Conservation (phyloP, 2,888 invertebrate species). For the Pterostichus niger region DNA sequence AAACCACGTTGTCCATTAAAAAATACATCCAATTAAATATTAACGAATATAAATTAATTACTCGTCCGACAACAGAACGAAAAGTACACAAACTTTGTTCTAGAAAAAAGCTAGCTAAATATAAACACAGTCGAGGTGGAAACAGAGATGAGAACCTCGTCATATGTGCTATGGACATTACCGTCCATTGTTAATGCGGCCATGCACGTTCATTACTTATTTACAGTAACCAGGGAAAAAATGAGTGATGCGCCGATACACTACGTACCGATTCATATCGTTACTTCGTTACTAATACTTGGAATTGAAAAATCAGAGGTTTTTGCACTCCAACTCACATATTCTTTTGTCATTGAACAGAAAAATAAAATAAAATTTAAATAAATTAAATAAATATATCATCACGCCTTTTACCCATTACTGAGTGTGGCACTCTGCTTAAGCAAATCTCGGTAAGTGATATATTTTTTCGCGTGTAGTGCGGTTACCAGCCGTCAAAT, state of each 20-base stretch:
- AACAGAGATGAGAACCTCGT: slow-evolving; percentile 3
- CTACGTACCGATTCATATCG: not conserved
- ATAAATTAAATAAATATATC: too few relatives aligned
- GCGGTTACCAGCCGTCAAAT: too few relatives aligned
- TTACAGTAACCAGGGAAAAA: not conserved
- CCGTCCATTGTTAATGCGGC: slow-evolving; percentile 6
- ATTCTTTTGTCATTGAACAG: too few relatives aligned
- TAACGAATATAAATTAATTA: not conserved
- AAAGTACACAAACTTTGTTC: slow-evolving; percentile 1
- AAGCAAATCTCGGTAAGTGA: too few relatives aligned
- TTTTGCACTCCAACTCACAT: too few relatives aligned
- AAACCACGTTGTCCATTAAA: not conserved
- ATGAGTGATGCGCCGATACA: not conserved
- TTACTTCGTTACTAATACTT: too few relatives aligned
- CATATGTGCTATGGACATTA: slow-evolving; percentile 6
- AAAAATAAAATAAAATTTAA: too few relatives aligned
- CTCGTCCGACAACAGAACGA: not conserved
- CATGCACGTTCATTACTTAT: slow-evolving; percentile 3
- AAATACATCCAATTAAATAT: too few relatives aligned
- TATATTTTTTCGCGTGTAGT: too few relatives aligned
- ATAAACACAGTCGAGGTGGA: not conserved
- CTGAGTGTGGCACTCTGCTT: too few relatives aligned
- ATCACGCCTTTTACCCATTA: too few relatives aligned
- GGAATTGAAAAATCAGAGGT: too few relatives aligned
- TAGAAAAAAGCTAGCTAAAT: not conserved